A percentile compares a stretch with the other conserved stretches of the same genome.
phyloP scores from a whole-genome alignment of 2,888 invertebrate genomes.

The Megamerina dolium region DNA sequence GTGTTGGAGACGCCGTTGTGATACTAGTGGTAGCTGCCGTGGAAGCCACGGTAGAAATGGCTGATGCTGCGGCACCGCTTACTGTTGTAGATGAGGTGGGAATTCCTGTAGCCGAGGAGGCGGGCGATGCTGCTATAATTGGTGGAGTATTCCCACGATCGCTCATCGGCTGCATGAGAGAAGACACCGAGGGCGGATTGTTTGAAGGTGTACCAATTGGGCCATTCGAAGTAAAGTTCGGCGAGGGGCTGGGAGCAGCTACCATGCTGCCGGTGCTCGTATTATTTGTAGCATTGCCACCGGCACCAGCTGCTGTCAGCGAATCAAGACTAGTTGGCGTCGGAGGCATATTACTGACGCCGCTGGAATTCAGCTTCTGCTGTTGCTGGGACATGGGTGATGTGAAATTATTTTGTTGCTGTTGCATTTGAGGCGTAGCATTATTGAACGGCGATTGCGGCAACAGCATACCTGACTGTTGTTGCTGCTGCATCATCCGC shows the following conservation, averaged over 20 bases:
- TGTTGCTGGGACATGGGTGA: constrained; percentile 25
- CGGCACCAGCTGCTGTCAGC: constrained; percentile 35
- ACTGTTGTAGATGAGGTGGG: constrained; percentile 6
- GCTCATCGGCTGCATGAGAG: constrained; percentile 54
- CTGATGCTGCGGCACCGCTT: constrained; percentile 28
- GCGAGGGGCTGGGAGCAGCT: constrained; percentile 51
- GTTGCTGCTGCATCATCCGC: constrained; percentile 46
- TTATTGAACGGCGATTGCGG: constrained; percentile 32
- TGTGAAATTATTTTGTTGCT: constrained; percentile 36
- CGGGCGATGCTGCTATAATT: constrained; percentile 44
- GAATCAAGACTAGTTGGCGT: constrained; percentile 52
- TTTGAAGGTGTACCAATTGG: constrained; percentile 53
- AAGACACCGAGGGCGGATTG: constrained; percentile 58
- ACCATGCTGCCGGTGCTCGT: constrained; percentile 39
- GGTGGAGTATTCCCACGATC: constrained; percentile 53
- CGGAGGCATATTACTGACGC: constrained; percentile 47
- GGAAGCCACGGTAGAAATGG: constrained; percentile 17
- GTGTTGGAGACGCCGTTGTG: constrained; percentile 8
- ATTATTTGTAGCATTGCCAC: constrained; percentile 22
- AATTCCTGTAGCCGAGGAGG: constrained; percentile 30
- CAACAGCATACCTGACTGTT: constrained; percentile 22
- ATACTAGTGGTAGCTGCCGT: constrained; percentile 14
- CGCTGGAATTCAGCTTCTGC: constrained; percentile 22
- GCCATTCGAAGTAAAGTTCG: constrained; percentile 48
- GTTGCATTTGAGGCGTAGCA: constrained; percentile 23